Evolutionary conservation across 2,888 invertebrate species (phyloP).

Genomic region (Notodonta ziczac): DNA sequence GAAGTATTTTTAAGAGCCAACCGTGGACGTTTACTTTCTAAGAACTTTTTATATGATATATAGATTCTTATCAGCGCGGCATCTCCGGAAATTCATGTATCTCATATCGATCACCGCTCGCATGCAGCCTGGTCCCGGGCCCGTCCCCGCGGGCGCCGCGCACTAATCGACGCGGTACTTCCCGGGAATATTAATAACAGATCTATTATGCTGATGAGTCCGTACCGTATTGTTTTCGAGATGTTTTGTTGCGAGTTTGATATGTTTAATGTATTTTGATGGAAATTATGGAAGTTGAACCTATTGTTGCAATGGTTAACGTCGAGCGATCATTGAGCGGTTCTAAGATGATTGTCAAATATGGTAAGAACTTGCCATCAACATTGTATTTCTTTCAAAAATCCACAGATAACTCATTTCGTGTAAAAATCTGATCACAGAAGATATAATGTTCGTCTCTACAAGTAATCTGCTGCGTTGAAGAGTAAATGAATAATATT

Average conservation of each 20-base stretch:
- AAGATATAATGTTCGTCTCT: not conserved
- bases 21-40: too few relatives aligned
- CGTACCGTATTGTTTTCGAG: conserved; percentile 31
- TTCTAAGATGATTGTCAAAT: too few relatives aligned
- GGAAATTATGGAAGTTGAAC: not conserved
- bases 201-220: conserved; percentile 39
- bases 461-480: not conserved
- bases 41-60: too few relatives aligned
- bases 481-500: not conserved
- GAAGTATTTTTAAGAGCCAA: too few relatives aligned
- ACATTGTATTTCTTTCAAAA: too few relatives aligned
- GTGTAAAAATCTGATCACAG: too few relatives aligned
- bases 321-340: too few relatives aligned
- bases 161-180: conserved; percentile 31
- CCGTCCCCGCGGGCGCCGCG: not conserved
- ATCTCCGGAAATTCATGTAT: too few relatives aligned
- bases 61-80: too few relatives aligned
- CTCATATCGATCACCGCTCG: not conserved
- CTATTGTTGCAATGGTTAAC: not conserved
- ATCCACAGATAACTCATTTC: too few relatives aligned
- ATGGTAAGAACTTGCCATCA: too few relatives aligned
- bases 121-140: not conserved
- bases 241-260: not conserved
- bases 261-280: not conserved
- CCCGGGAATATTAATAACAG: conserved; percentile 37